A percentile compares a stretch with the other conserved stretches of the same genome.
Conservation (phyloP, 2,888 invertebrate species). For the Margaritifera margaritifera region DNA sequence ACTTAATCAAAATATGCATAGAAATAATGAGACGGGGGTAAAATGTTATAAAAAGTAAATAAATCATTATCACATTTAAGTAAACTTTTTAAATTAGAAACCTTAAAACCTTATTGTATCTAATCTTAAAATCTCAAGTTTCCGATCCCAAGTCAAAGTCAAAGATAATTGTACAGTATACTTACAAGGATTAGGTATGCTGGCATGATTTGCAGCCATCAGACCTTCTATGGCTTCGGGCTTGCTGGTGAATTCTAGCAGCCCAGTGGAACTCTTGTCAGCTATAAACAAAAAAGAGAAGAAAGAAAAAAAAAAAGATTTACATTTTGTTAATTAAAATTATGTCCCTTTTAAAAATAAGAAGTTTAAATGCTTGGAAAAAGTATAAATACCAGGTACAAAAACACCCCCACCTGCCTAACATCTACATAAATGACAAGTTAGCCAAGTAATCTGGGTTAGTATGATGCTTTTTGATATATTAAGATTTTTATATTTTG, state of each 20-base stretch:
- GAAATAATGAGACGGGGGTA: too few relatives aligned
- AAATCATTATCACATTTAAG: neutral
- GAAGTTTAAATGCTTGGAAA: neutral
- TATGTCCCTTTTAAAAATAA: neutral
- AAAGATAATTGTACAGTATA: slow-evolving; percentile 46
- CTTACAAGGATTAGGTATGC: slow-evolving; percentile 94
- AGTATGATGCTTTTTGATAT: too few relatives aligned
- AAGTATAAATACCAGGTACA: too few relatives aligned
- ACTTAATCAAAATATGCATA: too few relatives aligned
- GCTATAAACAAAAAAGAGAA: slow-evolving; percentile 58
- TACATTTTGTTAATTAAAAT: neutral
- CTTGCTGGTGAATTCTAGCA: slow-evolving; percentile 94
- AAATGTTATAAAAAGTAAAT: too few relatives aligned
- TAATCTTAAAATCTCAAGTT: neutral
- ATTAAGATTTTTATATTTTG: too few relatives aligned
- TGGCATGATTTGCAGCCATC: slow-evolving; percentile 96
- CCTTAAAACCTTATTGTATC: neutral
- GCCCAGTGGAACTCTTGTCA: slow-evolving; percentile 84
- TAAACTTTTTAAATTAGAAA: neutral
- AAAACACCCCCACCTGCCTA: too few relatives aligned
- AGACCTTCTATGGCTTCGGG: slow-evolving; percentile 95
- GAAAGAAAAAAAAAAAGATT: neutral
- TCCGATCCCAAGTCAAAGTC: neutral
- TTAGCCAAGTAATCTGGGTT: too few relatives aligned
- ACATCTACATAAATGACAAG: too few relatives aligned